phyloP scores from a whole-genome alignment of 2,888 invertebrate species.

The Calameuta filiformis region DNA sequence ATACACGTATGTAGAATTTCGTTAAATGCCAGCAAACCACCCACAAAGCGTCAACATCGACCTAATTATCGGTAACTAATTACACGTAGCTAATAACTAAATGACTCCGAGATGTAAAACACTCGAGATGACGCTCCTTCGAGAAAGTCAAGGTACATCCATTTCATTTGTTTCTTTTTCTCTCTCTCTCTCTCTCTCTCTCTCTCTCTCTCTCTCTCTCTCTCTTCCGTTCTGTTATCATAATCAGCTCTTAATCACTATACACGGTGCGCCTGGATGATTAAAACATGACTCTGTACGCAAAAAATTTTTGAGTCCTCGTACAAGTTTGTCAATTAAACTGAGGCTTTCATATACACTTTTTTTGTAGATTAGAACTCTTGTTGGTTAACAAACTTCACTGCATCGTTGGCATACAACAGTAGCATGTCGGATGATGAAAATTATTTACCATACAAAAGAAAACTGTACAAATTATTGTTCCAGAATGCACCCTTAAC shows the following conservation, averaged over 20 bases:
- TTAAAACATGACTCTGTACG: neutral
- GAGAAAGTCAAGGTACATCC: neutral
- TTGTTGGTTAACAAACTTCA: neutral
- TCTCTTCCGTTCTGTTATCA: neutral
- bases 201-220: too few species aligned
- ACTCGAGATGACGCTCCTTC: neutral
- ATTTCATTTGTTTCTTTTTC: neutral
- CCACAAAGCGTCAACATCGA: constrained; percentile 19
- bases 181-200: neutral
- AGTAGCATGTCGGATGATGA: neutral
- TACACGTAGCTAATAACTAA: constrained; percentile 1
- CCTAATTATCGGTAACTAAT: constrained; percentile 1
- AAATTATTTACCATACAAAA: neutral
- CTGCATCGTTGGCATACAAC: neutral
- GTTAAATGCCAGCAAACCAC: constrained; percentile 18
- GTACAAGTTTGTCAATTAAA: neutral
- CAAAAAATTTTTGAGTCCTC: neutral
- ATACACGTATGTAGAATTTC: constrained; percentile 13
- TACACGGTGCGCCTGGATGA: neutral
- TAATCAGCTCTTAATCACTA: neutral
- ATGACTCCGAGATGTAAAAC: neutral
- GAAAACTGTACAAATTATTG: neutral
- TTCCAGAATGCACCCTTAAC: neutral
- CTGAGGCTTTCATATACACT: neutral
- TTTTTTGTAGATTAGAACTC: neutral